Base-by-base conservation (phyloP, 2,113 vertebrate genomes). In the Tupaia tana region DNA sequence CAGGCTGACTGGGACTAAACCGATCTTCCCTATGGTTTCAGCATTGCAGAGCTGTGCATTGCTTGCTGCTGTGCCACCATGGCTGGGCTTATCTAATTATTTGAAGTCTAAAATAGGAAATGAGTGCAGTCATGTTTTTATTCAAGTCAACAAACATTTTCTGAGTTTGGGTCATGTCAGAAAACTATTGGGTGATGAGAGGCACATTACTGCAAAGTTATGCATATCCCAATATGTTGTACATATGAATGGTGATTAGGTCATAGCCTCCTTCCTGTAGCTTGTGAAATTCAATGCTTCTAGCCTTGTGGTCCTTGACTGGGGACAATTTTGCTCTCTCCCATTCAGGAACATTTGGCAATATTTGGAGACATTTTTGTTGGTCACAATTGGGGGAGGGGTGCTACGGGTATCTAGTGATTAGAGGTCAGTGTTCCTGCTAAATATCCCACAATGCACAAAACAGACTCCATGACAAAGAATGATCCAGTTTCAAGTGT, bases 131-230 rank as follows among this genome's bases (percentile, higher is more conserved):
- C 11, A 59, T 92, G 16, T 93, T 89, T 95, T 71, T 70, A 70
- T 86, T 96, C 74, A 94, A 87, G 59, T 75, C n/a, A 80, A 73
- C 29, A 90, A 89, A 91, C 29, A 85, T 92, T 96, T 87, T 59
- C 67, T 84, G 74, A 96, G 86, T 86, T 95, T 90, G 61, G 29
- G 31, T 89, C 58, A 85, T 74, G 29, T 73, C 85, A 86, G 92
- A 89, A 58, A 88, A 78, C 29, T 73, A 12, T 91, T 67, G 15
- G 34, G 15, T 34, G 18, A 63, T 29, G 29, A 74, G 43, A 19
- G 74, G 9, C 34, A 75, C 5, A 64, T 87, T 73, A 66, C n/a
- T 91, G 59, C 74, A 54, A 88, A 34, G 22, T 91, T 85, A 78
- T 58, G 22, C 58, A 20, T 95, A 29, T 63, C 52, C 13, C 78